Base-by-base conservation (phyloP, 2,888 invertebrate species). In the Thymelicus acteon region DNA sequence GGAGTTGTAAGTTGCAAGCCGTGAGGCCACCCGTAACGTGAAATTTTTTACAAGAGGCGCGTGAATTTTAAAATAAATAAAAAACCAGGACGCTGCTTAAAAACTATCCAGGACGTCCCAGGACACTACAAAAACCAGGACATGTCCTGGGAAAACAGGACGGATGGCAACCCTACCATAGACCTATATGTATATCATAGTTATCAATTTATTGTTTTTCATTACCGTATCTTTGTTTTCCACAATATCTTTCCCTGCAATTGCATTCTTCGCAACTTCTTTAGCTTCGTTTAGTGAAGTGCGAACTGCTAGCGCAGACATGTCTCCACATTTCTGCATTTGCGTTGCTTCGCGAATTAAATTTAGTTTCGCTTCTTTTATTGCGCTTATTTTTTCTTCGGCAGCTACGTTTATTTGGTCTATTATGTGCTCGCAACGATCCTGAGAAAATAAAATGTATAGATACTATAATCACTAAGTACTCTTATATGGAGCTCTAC, bases 341-440 rank as follows among this genome's bases (percentile, higher is more conserved):
- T 86, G 84, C 0, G 82, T 75, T 0, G 94, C 87, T 76, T 94
- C 94, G 19, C 81, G 78, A 13, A 95, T 76, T 72, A 94, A 86
- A 6, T 79, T 81, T 1, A 89, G 84, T 79, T 94, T 94, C 15
- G 88, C 84, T 70, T 90, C 87, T 31, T 89, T 80, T 39, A 95
- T 89, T 7, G 88, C 85, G 31, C 88, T 87, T 65, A 95, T 94
- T 82, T 94, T 95, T 57, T 92, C 90, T 68, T 95, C 92, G 0
- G 94, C 90, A 0, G 94, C 91, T 69, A 87, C 80, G 62, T 89
- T 90, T 73, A 96, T 94, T 77, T 93, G 94, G 74, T 94, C 92
- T 12, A 87, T 86, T 73, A 95, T 87, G 64, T 92, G 93, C 65
- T 94, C 94, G 72, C 94, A 95, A 65, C 95, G 94, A 72, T 92